Evolutionary conservation across 2,113 vertebrate species (phyloP), one percentile per base, ranked within the genome.

Genomic region (Dasyornis broadbenti): DNA sequence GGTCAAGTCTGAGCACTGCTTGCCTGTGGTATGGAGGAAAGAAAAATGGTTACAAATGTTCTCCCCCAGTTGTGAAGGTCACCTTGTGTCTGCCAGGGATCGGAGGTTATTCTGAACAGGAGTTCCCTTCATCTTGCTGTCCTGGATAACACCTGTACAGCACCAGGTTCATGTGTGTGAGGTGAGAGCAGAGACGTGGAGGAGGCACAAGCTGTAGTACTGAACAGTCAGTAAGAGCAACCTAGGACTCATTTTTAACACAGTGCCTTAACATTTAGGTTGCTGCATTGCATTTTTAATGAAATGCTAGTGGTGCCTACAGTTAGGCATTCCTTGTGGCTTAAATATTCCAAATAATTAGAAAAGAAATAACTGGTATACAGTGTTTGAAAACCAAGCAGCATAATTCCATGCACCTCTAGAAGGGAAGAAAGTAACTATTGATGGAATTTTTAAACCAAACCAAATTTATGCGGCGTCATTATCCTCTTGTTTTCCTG

Each of bases 151-250:
- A 3, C 22, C 57, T 52, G 12, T 26, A 22, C 39, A 26, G 24
- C 39, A 26, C 10, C n/a, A 23, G 18, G 5, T 7, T 24, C 0
- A 0, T 10, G 2, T 11, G 11, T 40, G 37, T 31, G 33, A 57
- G 39, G 15, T 53, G 45, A 35, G 53, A 63, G 30, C 47, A 26
- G 30, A 49, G 57, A 59, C 5, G 7, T 6, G 33, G 56, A 52
- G 30, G 16, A 57, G 33, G 33, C 39, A 17, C 18, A n/a, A 37
- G 59, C 7, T 59, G 10, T 14, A 15, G n/a, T 24, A 18, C 19
- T 19, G 44, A 45, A 20, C 22, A 40, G 57, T 39, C 75, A 59
- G 15, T 33, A 39, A 64, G 52, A 42, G 35, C 75, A 82, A 24
- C 26, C 49, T 16, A 4, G 26, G 73, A 54, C 21, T 40, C 4